Base-by-base conservation (phyloP, 2,888 invertebrate genomes). In the Clivina fossor region DNA sequence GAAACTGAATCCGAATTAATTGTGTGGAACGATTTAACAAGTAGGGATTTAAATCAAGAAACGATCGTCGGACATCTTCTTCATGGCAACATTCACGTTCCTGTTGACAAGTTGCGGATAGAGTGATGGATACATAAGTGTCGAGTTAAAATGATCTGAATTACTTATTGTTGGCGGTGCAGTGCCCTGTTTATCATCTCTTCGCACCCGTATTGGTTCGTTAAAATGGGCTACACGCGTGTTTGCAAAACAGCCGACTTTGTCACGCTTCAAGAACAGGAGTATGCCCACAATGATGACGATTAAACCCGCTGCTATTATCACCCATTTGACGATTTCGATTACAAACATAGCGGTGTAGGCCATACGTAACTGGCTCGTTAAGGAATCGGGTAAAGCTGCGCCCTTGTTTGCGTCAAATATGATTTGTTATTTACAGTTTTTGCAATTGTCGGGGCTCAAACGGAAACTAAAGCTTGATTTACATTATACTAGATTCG, bases 271-370 rank as follows among this genome's bases (percentile, higher is more conserved):
- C 59, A 64, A 60, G 13, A 62, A 57, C 28, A 66, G 20, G 4
- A 64, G 11, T 33, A 63, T 60, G 1, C 63, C 61, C 1, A 56
- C 49, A 4, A 63, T 8, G 58, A 65, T 62, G n/a, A 66, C 28
- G 0, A 70, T 18, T 0, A 76, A 40, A 0, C 76, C 74, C 0
- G 66, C 24, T 0, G 68, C 69, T 0, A 79, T 68, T 0, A 79
- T 40, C 2, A 73, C 33, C 79, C 79, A 79, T 19, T 78, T 73
- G 0, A 73, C 62, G 0, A 68, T 62, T 32, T 76, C 73, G 5
- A 53, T 11, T 76, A 72, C 63, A 76, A 72, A 7, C 67, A 63
- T 0, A 79, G 64, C 15, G 75, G 63, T 0, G 63, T 66, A 64
- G 16, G 53, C 53, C 11, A 32, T 19, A 9, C 28, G 20, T 8